Conservation (phyloP, 2,113 vertebrate genomes). For the Gavia stellata region DNA sequence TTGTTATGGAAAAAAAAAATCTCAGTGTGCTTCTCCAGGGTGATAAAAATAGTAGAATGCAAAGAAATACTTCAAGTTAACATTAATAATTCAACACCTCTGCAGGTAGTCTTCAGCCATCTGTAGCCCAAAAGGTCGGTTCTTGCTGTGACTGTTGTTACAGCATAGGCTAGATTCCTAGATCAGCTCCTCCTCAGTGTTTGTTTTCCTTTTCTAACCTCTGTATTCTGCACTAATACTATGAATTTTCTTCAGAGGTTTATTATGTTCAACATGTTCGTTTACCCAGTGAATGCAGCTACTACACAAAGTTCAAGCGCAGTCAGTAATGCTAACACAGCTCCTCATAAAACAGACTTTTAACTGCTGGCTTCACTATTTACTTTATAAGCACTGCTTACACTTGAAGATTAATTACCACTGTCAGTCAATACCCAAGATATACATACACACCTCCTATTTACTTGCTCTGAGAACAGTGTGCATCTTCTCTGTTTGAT, state of each 20-base stretch:
- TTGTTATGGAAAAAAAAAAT: neutral
- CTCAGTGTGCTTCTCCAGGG: neutral
- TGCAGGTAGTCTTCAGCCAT: slow-evolving; percentile 40
- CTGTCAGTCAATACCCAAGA: neutral
- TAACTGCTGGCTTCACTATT: neutral
- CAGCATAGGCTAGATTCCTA: neutral
- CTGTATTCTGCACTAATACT: neutral
- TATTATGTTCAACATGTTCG: neutral
- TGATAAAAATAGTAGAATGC: neutral
- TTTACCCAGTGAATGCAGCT: neutral
- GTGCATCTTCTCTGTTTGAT: neutral
- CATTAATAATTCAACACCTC: slow-evolving; percentile 41
- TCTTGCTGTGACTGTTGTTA: neutral
- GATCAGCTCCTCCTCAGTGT: neutral
- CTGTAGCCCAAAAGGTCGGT: slow-evolving; percentile 1
- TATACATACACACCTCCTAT: fast-evolving
- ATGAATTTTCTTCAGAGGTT: neutral
- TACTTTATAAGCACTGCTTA: neutral
- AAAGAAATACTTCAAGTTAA: neutral
- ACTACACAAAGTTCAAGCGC: neutral
- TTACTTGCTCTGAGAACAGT: fast-evolving
- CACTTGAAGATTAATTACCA: neutral
- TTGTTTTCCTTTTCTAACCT: neutral
- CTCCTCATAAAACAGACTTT: neutral
- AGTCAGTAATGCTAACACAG: neutral